Conservation (phyloP, 2,113 vertebrate species). For the Protobothrops flavoviridis region DNA sequence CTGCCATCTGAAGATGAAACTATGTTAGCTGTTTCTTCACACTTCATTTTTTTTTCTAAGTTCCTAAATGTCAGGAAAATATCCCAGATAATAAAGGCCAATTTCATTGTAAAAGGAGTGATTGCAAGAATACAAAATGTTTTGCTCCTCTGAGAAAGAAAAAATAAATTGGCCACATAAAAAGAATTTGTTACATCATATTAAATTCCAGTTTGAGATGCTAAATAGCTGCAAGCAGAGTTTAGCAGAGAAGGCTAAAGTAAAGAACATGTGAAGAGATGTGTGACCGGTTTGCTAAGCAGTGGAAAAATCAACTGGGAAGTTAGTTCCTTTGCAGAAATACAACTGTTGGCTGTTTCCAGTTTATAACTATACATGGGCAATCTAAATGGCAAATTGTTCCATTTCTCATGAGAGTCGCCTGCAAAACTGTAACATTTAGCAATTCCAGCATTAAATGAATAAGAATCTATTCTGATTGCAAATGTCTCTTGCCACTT, state of each 20-base stretch:
- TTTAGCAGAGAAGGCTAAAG: conserved; percentile 17
- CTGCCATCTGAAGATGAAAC: not conserved
- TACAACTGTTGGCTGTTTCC: not conserved
- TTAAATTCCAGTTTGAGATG: conserved; percentile 26
- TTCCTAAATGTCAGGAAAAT: not conserved
- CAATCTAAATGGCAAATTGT: not conserved
- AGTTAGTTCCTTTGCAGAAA: conserved; percentile 27
- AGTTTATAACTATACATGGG: not conserved
- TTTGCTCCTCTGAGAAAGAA: not conserved
- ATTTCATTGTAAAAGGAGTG: not conserved
- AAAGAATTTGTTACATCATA: not conserved
- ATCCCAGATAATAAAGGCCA: not conserved
- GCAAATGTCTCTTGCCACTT: not conserved
- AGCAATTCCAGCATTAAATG: conserved; percentile 5
- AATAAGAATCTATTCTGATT: conserved; percentile 21
- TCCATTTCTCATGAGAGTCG: not conserved
- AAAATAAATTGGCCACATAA: not conserved
- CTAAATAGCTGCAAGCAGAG: conserved; percentile 24
- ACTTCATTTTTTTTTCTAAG: not conserved
- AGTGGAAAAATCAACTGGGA: conserved; percentile 22
- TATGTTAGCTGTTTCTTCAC: not conserved
- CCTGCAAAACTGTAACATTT: not conserved
- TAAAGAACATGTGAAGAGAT: conserved; percentile 9
- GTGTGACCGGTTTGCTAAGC: not conserved
- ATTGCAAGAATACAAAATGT: not conserved